Percentiles rank a stretch among this genome's conserved stretches.
Conservation (phyloP, 2,797 vertebrate species). For the Manis crassicaudata region DNA sequence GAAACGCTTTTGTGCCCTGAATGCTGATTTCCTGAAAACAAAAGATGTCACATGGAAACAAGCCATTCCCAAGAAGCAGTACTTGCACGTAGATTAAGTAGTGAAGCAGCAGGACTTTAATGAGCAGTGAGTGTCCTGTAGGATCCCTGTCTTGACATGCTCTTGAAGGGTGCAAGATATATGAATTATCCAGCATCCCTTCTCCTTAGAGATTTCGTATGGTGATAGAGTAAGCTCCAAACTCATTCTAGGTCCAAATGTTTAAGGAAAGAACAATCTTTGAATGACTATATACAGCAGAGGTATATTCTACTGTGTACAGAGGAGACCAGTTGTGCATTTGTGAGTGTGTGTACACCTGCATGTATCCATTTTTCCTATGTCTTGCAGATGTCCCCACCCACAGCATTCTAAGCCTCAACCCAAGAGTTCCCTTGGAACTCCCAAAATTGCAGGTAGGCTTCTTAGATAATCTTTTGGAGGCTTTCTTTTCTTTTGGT, state of each 20-base stretch:
- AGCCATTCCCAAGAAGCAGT: background rate
- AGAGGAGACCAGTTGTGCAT: background rate
- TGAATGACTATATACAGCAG: background rate
- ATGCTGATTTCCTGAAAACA: background rate
- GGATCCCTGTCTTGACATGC: background rate
- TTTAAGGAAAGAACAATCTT: conserved; percentile 8
- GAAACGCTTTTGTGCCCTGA: background rate
- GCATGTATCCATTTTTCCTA: background rate
- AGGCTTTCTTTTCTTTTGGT: background rate
- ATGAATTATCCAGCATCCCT: background rate
- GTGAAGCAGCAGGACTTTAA: background rate
- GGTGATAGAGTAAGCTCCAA: background rate
- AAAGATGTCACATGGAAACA: background rate
- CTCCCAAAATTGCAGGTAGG: background rate
- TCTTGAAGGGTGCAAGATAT: background rate
- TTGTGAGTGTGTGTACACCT: background rate
- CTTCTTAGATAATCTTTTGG: background rate
- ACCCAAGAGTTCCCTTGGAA: background rate
- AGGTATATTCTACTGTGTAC: background rate
- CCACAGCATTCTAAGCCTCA: background rate
- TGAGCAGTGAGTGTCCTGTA: background rate
- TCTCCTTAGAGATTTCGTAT: background rate
- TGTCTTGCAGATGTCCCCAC: background rate
- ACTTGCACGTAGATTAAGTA: background rate
- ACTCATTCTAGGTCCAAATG: background rate